Percentiles rank a stretch among this genome's conserved stretches.
Conservation (phyloP, 2,888 invertebrate genomes). For the Ichneumoninae sp. region DNA sequence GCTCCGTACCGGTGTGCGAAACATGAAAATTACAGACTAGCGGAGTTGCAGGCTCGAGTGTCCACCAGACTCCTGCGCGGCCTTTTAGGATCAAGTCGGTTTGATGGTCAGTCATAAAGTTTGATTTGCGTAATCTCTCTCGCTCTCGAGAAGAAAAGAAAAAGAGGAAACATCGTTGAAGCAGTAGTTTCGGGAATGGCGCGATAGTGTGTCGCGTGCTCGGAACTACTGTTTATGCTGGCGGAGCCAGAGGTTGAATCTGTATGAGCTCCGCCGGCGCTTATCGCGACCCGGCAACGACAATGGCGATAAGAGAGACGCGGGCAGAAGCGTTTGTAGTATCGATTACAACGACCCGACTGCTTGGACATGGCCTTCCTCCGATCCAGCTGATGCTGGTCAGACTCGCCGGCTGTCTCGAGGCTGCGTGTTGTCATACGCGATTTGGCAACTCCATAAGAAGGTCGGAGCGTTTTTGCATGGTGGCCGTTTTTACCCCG, state of each 20-base stretch:
- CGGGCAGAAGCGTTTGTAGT: slow-evolving; percentile 23
- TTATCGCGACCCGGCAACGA: slow-evolving; percentile 40
- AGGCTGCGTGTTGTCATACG: background rate
- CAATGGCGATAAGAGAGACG: slow-evolving; percentile 37
- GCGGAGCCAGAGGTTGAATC: slow-evolving; percentile 20
- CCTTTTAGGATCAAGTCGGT: background rate
- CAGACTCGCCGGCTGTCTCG: slow-evolving; percentile 2
- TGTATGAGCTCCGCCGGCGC: slow-evolving; percentile 6
- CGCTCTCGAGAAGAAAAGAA: background rate
- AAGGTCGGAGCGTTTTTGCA: background rate
- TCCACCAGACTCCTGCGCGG: background rate
- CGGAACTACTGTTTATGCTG: slow-evolving; percentile 19
- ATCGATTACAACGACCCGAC: slow-evolving; percentile 36
- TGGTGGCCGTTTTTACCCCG: too few species aligned
- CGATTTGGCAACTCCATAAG: background rate
- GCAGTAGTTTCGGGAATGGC: background rate
- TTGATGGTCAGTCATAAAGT: slow-evolving; percentile 1
- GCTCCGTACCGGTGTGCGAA: background rate
- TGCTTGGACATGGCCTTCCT: slow-evolving; percentile 12
- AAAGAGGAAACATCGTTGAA: background rate
- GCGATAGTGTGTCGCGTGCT: slow-evolving; percentile 8
- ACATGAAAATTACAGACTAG: background rate
- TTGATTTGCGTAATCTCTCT: background rate
- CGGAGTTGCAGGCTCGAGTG: background rate
- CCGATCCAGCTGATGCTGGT: slow-evolving; percentile 6